A percentile compares a stretch with the other conserved stretches of the same genome.
phyloP scores from a whole-genome alignment of 2,113 vertebrate genomes.

The Raphicerus campestris region DNA sequence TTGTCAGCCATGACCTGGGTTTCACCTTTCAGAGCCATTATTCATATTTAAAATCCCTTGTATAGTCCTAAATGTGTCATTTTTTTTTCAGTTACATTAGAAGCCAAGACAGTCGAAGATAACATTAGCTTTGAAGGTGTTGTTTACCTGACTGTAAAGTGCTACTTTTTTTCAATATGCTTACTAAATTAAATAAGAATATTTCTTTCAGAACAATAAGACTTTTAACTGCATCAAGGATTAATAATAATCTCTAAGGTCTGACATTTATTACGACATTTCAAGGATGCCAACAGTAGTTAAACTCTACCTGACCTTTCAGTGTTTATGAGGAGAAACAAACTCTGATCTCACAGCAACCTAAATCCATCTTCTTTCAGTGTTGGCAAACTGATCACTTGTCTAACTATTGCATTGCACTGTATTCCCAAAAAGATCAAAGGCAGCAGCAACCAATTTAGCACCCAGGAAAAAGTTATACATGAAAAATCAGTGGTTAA shows the following conservation, averaged over 20 bases:
- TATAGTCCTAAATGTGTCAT: background rate
- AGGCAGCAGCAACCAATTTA: conserved; percentile 76
- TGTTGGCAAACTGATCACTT: conserved; percentile 76
- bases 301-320: conserved; percentile 82
- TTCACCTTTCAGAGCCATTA: conserved; percentile 1
- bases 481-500: conserved; percentile 81
- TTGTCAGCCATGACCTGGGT: background rate
- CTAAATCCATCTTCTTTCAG: conserved; percentile 76
- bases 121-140: background rate
- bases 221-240: conserved; percentile 18
- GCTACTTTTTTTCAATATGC: background rate
- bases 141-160: conserved; percentile 42
- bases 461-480: conserved; percentile 68
- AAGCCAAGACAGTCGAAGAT: background rate
- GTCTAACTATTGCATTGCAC: conserved; percentile 74
- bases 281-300: conserved; percentile 74
- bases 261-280: conserved; percentile 76
- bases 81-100: background rate
- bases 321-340: conserved; percentile 75
- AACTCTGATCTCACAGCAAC: conserved; percentile 75
- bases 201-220: conserved; percentile 31
- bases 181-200: conserved; percentile 11
- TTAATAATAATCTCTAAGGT: conserved; percentile 71
- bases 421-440: conserved; percentile 80
- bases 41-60: background rate